Evolutionary conservation across 2,888 invertebrate species (phyloP), one percentile per base, ranked within the genome.

Genomic region (Drosophila multiciliata): DNA sequence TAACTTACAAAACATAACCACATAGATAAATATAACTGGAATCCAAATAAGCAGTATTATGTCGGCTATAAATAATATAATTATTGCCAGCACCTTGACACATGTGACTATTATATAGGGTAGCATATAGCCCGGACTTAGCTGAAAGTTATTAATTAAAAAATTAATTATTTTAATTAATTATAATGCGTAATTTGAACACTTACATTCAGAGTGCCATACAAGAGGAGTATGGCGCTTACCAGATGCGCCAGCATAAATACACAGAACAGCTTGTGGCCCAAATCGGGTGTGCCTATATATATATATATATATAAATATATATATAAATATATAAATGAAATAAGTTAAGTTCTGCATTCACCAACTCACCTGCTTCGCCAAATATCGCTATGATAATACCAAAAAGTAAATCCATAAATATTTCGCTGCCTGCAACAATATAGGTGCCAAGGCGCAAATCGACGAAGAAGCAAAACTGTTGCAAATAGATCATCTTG

Each of bases 401-500:
- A 6, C 75, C 83, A 3, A 55, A 69, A 0, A 70, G 0, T 0
- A 90, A 0, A 36, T 86, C 83, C 17, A 75, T 29, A 3, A 78
- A 0, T 2, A 89, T 63, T 15, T 86, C 89, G 2, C 50, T 1
- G 17, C 33, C 1, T 0, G 67, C 89, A 0, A 79, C 20, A 0
- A 77, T 29, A 20, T 71, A 57, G 7, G 79, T 60, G 3, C 89
- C 86, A 2, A 83, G 23, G n/a, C 84, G 84, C 59, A 89, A 66
- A 60, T 89, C 87, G 7, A 89, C 20, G 50, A 38, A 79, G 36
- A 75, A 89, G 36, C 76, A 79, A 63, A 61, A 86, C 32, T 54
- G 71, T 42, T 87, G 82, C 36, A 87, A 63, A 29, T 86, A 86
- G 9, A 86, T 89, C 89, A 86, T 86, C 23, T 66, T 75, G 53